phyloP scores from a whole-genome alignment of 1,140 invertebrate genomes.

The Calephelis nemesis region DNA sequence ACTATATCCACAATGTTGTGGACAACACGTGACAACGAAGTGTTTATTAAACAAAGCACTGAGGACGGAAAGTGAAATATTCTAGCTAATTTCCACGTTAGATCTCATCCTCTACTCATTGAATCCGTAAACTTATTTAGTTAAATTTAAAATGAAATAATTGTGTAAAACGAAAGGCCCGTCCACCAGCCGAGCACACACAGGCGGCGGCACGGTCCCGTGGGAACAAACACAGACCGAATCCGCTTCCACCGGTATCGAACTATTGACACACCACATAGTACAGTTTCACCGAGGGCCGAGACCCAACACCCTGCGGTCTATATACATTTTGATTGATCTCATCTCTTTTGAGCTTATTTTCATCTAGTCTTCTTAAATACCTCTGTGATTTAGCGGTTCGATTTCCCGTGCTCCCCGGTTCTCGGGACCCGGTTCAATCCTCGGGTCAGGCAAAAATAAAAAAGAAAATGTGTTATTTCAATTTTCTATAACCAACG shows the following conservation, averaged over 20 bases:
- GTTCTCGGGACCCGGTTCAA: too few relatives aligned
- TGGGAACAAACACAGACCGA: conserved; percentile 60
- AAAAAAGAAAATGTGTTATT: too few relatives aligned
- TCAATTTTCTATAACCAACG: too few relatives aligned
- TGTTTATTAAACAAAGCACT: too few relatives aligned
- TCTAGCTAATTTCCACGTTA: background rate
- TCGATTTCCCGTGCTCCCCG: too few relatives aligned
- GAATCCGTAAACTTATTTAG: too few relatives aligned
- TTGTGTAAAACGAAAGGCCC: background rate
- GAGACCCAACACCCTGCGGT: background rate
- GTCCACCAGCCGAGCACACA: conserved; percentile 27
- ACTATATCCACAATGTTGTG: too few relatives aligned
- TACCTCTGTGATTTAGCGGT: too few relatives aligned
- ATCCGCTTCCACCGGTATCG: conserved; percentile 38
- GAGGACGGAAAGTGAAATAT: background rate
- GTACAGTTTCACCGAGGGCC: background rate
- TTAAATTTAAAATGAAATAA: background rate
- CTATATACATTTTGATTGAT: too few relatives aligned
- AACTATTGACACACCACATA: conserved; percentile 45
- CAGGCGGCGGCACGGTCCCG: conserved; percentile 37
- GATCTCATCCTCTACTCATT: background rate
- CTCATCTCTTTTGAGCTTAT: background rate
- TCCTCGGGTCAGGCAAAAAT: too few relatives aligned
- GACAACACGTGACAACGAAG: too few relatives aligned
- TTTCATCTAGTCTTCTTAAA: background rate